These are phyloP conservation scores for Nothocercus nigrocapillus DNA, from an alignment of 2,113 vertebrate genomes.

Conservation along the genomic window DNA sequence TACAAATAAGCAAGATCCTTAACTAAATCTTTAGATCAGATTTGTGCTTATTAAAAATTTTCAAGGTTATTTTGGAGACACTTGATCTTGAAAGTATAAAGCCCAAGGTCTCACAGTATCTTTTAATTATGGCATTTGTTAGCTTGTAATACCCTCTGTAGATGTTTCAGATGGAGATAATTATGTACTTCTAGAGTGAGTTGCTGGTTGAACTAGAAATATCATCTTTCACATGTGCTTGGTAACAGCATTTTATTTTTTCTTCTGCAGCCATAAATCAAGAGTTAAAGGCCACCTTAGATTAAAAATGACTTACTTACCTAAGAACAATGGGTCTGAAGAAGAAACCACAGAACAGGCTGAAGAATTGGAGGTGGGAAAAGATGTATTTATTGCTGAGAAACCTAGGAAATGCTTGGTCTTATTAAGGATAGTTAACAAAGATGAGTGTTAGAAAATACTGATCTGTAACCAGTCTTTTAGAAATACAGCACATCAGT, in stretches of 20 bases:
- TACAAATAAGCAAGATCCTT: not conserved
- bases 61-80: not conserved
- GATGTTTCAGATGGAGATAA: not conserved
- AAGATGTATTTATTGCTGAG: not conserved
- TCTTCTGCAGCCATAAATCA: constrained; percentile 88
- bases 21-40: not conserved
- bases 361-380: constrained; percentile 90
- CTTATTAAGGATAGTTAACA: not conserved
- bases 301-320: constrained; percentile 98
- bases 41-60: not conserved
- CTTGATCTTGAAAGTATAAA: not conserved
- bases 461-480: not conserved
- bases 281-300: constrained; percentile 96
- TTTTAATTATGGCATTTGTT: too few relatives aligned
- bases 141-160: not conserved
- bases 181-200: not conserved
- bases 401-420: not conserved
- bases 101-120: not conserved
- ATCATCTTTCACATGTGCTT: not conserved
- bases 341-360: constrained; percentile 86
- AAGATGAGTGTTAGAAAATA: not conserved
- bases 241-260: not conserved
- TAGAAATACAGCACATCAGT: not conserved
- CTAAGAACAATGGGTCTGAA: constrained; percentile 86
- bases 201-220: not conserved